A percentile compares a stretch with the other conserved stretches of the same genome.
Evolutionary conservation across 2,113 vertebrate species (phyloP).

Genomic region (Nothobranchius furzeri): DNA sequence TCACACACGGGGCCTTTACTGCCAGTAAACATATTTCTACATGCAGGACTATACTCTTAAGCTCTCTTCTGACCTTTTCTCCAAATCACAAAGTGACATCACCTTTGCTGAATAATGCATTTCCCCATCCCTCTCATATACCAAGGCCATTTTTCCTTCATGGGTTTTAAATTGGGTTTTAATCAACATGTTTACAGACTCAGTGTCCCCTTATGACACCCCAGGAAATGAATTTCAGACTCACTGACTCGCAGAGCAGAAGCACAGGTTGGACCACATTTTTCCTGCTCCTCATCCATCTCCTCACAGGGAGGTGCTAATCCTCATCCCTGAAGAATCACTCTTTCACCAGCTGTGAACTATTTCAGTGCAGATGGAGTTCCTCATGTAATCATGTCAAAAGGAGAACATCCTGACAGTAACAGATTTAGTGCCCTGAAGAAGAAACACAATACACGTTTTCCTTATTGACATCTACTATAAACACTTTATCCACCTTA

Average conservation of each 20-base stretch:
- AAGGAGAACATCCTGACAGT: slow-evolving; percentile 3
- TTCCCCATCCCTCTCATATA: slow-evolving; percentile 44
- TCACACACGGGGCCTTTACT: too few species aligned
- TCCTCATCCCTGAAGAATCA: slow-evolving; percentile 24
- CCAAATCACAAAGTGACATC: slow-evolving; percentile 19
- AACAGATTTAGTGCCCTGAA: not conserved
- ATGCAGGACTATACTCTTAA: slow-evolving; percentile 1
- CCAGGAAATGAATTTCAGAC: slow-evolving; percentile 56
- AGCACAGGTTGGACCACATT: slow-evolving; percentile 26
- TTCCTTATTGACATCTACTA: too few species aligned
- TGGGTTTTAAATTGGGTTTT: slow-evolving; percentile 58
- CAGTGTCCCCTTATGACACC: slow-evolving; percentile 50
- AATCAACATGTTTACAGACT: slow-evolving; percentile 59
- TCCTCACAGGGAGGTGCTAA: slow-evolving; percentile 40
- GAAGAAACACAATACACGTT: too few species aligned
- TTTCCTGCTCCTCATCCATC: slow-evolving; percentile 22
- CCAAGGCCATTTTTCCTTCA: slow-evolving; percentile 16
- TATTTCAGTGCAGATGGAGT: slow-evolving; percentile 3
- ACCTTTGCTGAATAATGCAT: slow-evolving; percentile 52
- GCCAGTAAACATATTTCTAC: not conserved
- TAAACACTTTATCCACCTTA: too few species aligned
- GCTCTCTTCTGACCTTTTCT: not conserved
- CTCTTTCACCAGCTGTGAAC: slow-evolving; percentile 4
- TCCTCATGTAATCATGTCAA: slow-evolving; percentile 6
- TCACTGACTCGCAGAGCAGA: slow-evolving; percentile 60